A percentile compares a stretch with the other conserved stretches of the same genome.
Conservation (phyloP, 1,140 invertebrate species). For the Doryteuthis pealeii region DNA sequence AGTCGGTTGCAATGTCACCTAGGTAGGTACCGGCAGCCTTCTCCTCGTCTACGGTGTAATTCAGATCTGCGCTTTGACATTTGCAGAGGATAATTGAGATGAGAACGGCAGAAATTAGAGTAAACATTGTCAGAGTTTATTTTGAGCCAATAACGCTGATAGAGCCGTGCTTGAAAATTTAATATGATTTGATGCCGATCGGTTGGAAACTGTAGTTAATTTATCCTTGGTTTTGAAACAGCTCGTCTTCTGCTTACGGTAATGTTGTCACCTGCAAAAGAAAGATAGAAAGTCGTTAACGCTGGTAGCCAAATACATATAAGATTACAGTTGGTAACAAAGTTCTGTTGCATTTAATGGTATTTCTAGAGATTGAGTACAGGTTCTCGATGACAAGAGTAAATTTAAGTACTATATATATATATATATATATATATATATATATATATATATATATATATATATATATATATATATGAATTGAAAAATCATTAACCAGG, state of each 20-base stretch:
- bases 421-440: too few relatives aligned
- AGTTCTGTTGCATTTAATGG: too few relatives aligned
- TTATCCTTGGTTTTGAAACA: background rate
- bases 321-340: too few relatives aligned
- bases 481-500: too few relatives aligned
- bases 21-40: slow-evolving; percentile 22
- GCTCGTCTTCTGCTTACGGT: background rate
- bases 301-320: too few relatives aligned
- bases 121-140: background rate
- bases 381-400: too few relatives aligned
- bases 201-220: background rate
- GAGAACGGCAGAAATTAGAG: background rate
- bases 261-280: too few relatives aligned
- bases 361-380: too few relatives aligned
- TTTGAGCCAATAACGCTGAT: background rate
- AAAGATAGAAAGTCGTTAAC: too few relatives aligned
- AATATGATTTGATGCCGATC: background rate
- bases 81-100: background rate
- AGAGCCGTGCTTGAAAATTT: background rate
- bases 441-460: too few relatives aligned
- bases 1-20: slow-evolving; percentile 28
- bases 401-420: too few relatives aligned
- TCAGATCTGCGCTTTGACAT: slow-evolving; percentile 18
- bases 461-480: too few relatives aligned
- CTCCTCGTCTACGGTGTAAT: slow-evolving; percentile 29